Conservation (phyloP, 2,888 invertebrate species). For the Rhagium mordax region DNA sequence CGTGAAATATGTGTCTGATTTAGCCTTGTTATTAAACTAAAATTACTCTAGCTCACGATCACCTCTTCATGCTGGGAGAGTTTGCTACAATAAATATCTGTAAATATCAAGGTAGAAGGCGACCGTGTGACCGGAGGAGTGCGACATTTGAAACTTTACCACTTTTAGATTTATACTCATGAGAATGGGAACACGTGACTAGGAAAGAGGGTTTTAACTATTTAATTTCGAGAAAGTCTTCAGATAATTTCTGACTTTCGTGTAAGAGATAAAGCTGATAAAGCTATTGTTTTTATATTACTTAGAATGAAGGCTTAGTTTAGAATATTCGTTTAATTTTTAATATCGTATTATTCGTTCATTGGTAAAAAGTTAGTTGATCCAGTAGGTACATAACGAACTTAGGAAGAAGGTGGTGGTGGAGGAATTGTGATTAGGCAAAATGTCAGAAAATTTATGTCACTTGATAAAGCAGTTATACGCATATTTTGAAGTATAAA, state of each 20-base stretch:
- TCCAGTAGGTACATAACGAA: too few relatives aligned
- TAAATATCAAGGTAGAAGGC: constrained; percentile 31
- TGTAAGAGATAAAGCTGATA: too few relatives aligned
- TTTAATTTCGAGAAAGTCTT: constrained; percentile 49
- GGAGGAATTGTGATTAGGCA: too few relatives aligned
- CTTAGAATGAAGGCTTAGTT: too few relatives aligned
- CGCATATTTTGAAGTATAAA: too few relatives aligned
- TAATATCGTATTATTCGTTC: too few relatives aligned
- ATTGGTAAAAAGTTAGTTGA: too few relatives aligned
- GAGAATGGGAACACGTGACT: constrained; percentile 56
- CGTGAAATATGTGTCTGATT: background rate
- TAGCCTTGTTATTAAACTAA: background rate
- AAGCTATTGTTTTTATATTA: too few relatives aligned
- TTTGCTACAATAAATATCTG: constrained; percentile 11
- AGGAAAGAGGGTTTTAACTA: constrained; percentile 54
- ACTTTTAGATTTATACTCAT: constrained; percentile 57
- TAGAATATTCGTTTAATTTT: too few relatives aligned
- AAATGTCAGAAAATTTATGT: too few relatives aligned
- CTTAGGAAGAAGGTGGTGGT: too few relatives aligned
- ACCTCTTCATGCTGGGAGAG: constrained; percentile 13
- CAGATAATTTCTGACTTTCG: background rate
- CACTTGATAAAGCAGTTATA: too few relatives aligned
- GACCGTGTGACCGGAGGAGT: constrained; percentile 56
- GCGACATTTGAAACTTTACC: constrained; percentile 56
- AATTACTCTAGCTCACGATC: background rate